Evolutionary conservation across 2,113 vertebrate species (phyloP).

Genomic region (Garra rufa): DNA sequence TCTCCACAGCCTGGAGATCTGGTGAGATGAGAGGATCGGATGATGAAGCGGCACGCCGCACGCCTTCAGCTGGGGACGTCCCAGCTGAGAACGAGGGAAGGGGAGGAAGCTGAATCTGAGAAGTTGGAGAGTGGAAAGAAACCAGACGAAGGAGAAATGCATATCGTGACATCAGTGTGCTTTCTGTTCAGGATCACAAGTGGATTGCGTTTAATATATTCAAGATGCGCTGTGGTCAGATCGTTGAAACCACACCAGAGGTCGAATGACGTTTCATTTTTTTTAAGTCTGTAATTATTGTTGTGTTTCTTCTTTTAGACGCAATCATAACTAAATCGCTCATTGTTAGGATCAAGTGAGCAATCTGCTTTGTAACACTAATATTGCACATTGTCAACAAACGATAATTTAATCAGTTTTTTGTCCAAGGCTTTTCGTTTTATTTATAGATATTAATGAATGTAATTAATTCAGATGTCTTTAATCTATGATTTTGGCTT

Average conservation of each 20-base stretch:
- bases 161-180: background rate
- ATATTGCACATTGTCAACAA: background rate
- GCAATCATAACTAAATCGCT: background rate
- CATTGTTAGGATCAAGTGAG: background rate
- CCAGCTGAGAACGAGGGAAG: conserved; percentile 48
- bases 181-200: background rate
- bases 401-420: background rate
- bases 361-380: background rate
- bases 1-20: conserved; percentile 81
- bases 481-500: too few species aligned
- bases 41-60: conserved; percentile 76
- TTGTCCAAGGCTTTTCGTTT: background rate
- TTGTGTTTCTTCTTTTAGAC: background rate
- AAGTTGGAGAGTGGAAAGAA: conserved; percentile 5
- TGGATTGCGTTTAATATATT: background rate
- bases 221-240: background rate
- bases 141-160: background rate
- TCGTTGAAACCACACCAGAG: background rate
- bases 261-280: background rate
- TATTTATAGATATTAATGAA: background rate
- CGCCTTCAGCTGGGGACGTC: conserved; percentile 65
- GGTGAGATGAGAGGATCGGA: conserved; percentile 63
- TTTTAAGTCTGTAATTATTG: background rate
- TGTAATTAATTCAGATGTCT: too few species aligned
- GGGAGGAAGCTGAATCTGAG: background rate